A percentile compares a stretch with the other conserved stretches of the same genome.
Conservation (phyloP, 2,888 invertebrate genomes). For the Mayetiola destructor region DNA sequence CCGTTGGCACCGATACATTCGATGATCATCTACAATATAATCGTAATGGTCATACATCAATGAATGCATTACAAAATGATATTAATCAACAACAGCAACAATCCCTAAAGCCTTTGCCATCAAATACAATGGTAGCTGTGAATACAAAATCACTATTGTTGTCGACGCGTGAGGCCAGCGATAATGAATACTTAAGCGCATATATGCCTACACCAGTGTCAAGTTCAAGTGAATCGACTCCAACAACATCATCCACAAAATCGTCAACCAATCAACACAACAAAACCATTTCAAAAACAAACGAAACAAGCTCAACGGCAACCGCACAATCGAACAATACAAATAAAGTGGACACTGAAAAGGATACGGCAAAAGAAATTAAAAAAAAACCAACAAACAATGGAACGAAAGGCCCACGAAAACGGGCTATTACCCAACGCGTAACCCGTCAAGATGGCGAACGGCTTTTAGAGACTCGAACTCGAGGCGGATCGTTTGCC, state of each 20-base stretch:
- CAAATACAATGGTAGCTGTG: not conserved
- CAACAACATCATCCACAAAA: not conserved
- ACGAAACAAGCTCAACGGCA: not conserved
- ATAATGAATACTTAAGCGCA: not conserved
- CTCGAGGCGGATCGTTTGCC: not conserved
- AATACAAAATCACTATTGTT: not conserved
- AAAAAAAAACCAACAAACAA: not conserved
- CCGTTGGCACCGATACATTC: conserved; percentile 16
- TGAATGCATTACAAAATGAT: not conserved
- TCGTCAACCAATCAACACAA: not conserved
- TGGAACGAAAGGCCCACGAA: too few relatives aligned
- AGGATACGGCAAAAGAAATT: not conserved
- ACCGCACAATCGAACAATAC: not conserved
- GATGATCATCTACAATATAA: not conserved
- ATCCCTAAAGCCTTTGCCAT: not conserved
- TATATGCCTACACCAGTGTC: not conserved
- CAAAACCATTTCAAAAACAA: too few relatives aligned
- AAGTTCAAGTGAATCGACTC: not conserved
- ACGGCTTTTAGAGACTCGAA: not conserved
- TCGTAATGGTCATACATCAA: not conserved
- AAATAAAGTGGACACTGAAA: not conserved
- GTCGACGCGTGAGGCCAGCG: not conserved
- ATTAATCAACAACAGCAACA: not conserved
- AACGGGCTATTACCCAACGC: too few relatives aligned
- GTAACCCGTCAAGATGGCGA: too few relatives aligned